Base-by-base conservation (phyloP, 2,113 vertebrate species). In the Crotalus helleri region DNA sequence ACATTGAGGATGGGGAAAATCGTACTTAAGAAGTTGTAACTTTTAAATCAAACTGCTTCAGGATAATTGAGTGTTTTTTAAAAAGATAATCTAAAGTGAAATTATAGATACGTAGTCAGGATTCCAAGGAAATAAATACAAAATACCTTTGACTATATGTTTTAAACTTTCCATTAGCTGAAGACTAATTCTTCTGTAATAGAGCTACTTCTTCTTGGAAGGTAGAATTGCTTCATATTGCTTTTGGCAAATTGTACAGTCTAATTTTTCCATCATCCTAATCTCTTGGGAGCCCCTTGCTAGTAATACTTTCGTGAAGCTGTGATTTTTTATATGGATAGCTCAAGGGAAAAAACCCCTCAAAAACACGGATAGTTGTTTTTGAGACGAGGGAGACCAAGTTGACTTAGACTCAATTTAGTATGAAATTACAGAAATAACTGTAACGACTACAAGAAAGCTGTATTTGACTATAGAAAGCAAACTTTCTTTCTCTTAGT, bases 111-210 rank as follows among this genome's bases (percentile, higher is more conserved):
- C 33, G 55, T 92, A 69, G 51, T 81, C 74, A 26, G 61, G 23
- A 15, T 57, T 81, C 26, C 7, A 26, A 13, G 53, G 53, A 81
- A 55, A 69, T 89, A 64, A 21, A 29, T 4, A 58, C 1, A 44
- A 85, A 58, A 57, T 92, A 88, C 3, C 0, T 91, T 89, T 51
- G 24, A 93, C 5, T 12, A 74, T 0, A 23, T 49, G 9, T 10
- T 19, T 17, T 86, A 92, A 54, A 29, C 54, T 95, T 93, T 93
- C 93, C 44, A 51, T 94, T 92, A 81, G 54, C 44, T 92, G 44
- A 51, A 85, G 55, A 12, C 0, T 64, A 64, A 12, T 94, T 69
- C 49, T 91, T 23, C 74, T 89, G 15, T 64, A 88, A 90, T 15
- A 89, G 51, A 92, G 51, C 94, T 92, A 90, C 64, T 81, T 1